Base-by-base conservation (phyloP, 2,113 vertebrate genomes). In the Sinocyclocheilus anophthalmus region DNA sequence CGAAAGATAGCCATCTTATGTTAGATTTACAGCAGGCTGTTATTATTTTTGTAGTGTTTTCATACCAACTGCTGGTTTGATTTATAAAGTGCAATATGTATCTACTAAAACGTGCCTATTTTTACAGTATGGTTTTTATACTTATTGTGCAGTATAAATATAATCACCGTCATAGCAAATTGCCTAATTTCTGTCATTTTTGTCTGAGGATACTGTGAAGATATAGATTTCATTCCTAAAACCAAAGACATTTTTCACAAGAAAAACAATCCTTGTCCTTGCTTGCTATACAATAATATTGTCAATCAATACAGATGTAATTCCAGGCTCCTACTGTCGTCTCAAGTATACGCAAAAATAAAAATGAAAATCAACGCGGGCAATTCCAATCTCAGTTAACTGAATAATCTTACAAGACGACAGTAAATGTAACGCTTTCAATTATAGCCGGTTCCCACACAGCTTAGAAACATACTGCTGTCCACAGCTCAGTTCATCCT, bases 101-200 rank as follows among this genome's bases (percentile, higher is more conserved):
- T 90, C 72, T 89, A 93, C 84, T 77, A 90, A 90, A 88, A 92
- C 87, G 92, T 93, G 94, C 93, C 91, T 94, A 24, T 83, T 93
- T 92, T 85, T 85, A 79, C 79, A 83, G 79, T 83, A 61, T 83
- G 26, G 20, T 88, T 85, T 85, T 77, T 83, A 59, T 79, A 70
- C 50, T 76, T 83, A 11, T 37, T 83, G 79, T 73, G 70, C 26
- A 79, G 48, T 50, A 42, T 67, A 73, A 85, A 88, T 69, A 50
- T 57, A 82, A 80, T 85, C 39, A 9, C n/a, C 4, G 42, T 86
- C 12, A 37, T 45, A 37, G 14, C 39, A 75, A 63, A 81, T 18
- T 7, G 6, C 6, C 37, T 50, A 3, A 26, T 81, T 65, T 53
- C 30, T 76, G 22, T 5, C 48, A 14, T 59, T 59, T 22, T 76